Evolutionary conservation across 2,888 invertebrate species (phyloP).

Genomic region (Heteromyza rotundicornis): DNA sequence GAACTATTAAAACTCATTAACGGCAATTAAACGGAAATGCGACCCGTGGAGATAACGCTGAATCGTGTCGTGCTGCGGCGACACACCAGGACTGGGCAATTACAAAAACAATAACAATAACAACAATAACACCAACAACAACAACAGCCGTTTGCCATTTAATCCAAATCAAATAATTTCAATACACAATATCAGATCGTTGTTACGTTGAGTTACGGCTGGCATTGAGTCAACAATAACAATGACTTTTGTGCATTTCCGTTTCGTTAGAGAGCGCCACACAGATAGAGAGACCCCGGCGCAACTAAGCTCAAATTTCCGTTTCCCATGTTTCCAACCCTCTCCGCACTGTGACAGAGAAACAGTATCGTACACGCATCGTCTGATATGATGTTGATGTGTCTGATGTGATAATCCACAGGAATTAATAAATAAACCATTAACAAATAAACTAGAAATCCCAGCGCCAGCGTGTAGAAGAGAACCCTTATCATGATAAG

Average conservation of each 20-base stretch:
- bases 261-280: constrained; percentile 9
- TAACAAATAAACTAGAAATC: constrained; percentile 59
- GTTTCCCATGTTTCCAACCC: too few relatives aligned
- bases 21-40: constrained; percentile 6
- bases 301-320: too few relatives aligned
- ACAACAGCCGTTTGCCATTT: too few relatives aligned
- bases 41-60: neutral
- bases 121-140: too few relatives aligned
- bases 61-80: neutral
- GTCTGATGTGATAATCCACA: constrained; percentile 61
- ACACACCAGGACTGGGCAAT: neutral
- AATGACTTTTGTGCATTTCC: constrained; percentile 35
- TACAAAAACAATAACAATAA: neutral
- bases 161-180: neutral
- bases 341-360: neutral
- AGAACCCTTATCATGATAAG: constrained; percentile 2
- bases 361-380: neutral
- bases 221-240: constrained; percentile 36
- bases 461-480: constrained; percentile 31
- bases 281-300: too few relatives aligned
- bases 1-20: neutral
- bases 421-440: constrained; percentile 62
- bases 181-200: neutral
- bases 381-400: constrained; percentile 41
- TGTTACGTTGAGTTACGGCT: neutral